A percentile compares a stretch with the other conserved stretches of the same genome.
Conservation (phyloP, 2,797 vertebrate genomes). For the Anguilla marmorata region DNA sequence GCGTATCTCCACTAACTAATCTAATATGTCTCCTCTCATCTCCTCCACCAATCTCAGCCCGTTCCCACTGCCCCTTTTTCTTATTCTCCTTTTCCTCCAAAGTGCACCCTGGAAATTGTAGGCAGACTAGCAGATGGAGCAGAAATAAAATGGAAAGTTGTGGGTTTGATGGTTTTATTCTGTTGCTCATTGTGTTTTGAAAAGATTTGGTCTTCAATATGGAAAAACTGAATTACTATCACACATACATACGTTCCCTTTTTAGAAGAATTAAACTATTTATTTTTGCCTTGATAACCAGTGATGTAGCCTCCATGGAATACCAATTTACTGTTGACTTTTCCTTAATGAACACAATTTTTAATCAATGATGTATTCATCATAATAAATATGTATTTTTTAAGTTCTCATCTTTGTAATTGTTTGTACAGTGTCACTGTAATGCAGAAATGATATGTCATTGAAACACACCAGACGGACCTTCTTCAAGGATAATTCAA, state of each 20-base stretch:
- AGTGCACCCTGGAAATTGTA: conserved; percentile 6
- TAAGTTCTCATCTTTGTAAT: neutral
- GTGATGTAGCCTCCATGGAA: neutral
- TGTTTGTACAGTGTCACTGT: neutral
- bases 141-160: neutral
- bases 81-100: neutral
- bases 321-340: neutral
- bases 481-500: neutral
- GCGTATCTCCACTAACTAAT: conserved; percentile 55
- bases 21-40: conserved; percentile 38
- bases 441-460: neutral
- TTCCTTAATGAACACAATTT: neutral
- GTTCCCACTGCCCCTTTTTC: neutral
- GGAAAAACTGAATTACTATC: neutral
- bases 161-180: neutral
- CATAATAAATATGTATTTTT: neutral
- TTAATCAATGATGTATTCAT: neutral
- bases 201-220: neutral
- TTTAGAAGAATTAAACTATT: too few relatives aligned
- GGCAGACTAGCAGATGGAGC: neutral
- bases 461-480: neutral
- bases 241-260: too few relatives aligned
- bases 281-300: neutral
- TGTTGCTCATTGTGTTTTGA: neutral
- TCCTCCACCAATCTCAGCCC: neutral